Evolutionary conservation across 1,140 invertebrate species (phyloP), one percentile per base, ranked within the genome.

Genomic region (Drosophila mojavensis): DNA sequence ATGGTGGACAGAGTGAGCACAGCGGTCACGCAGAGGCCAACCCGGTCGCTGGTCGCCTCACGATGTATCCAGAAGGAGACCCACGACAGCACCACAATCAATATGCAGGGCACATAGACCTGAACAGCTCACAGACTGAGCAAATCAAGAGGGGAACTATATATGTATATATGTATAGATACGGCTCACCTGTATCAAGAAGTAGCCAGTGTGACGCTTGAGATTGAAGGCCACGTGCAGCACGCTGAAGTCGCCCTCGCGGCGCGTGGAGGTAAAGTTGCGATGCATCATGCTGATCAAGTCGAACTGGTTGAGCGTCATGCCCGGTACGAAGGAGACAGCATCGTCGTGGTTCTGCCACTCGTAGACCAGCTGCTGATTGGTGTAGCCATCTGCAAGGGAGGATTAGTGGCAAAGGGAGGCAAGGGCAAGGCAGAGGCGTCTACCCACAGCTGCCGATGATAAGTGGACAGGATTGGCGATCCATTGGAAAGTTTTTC

Each of bases 41-140:
- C 94, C 3, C 95, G 93, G 77, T 95, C 95, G 69, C 95, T 95
- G 0, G 97, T 98, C 0, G 98, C 98, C 93, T 99, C 98, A 26
- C 98, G 94, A 93, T 99, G 97, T 79, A 98, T 97, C 97, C 98
- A 99, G 92, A 99, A 99, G 0, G 97, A 98, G 0, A 99, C 98
- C 97, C 98, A 99, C 0, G 97, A 98, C 0, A 99, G 93, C 1
- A 98, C 96, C 1, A 99, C 98, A 68, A 99, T 98, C 54, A 99
- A 94, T 55, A 98, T 97, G 90, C 98, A 99, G 0, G 98, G 98
- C 26, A 98, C 95, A 92, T 98, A 98, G 11, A 98, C 97, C 94
- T 97, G 36, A 26, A 30, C 10, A 30, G 6, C 43, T n/a, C 10
- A 47, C n/a, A 17, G 9, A 7, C 15, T 17, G 11, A 36, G 36